Evolutionary conservation across 2,797 vertebrate genomes (phyloP).

Genomic region (Clarias fuscus): DNA sequence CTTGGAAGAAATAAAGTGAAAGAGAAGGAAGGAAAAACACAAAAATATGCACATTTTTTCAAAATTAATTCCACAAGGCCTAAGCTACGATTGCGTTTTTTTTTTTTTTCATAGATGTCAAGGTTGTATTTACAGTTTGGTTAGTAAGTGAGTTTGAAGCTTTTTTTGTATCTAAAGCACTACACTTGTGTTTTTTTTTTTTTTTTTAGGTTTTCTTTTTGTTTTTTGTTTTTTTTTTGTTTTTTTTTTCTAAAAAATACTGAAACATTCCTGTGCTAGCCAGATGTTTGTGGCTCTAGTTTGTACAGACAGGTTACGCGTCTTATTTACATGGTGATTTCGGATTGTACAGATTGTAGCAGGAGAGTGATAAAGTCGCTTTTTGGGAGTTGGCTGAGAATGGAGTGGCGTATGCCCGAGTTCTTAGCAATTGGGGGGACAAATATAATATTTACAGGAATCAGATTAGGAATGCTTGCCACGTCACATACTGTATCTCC

Average conservation of each 20-base stretch:
- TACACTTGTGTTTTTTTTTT: constrained; percentile 43
- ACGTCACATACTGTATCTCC: background rate
- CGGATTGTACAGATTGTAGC: constrained; percentile 30
- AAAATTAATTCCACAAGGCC: constrained; percentile 48
- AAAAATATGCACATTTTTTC: constrained; percentile 59
- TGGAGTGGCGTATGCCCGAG: background rate
- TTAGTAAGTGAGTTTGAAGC: constrained; percentile 57
- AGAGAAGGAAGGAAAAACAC: constrained; percentile 56
- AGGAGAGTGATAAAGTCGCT: constrained; percentile 30
- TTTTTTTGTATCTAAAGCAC: constrained; percentile 51
- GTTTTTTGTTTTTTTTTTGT: constrained; percentile 6
- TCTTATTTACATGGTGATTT: constrained; percentile 56
- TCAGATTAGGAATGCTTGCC: background rate
- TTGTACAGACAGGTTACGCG: constrained; percentile 50
- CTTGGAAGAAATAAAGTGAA: constrained; percentile 51
- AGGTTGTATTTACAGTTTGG: constrained; percentile 60
- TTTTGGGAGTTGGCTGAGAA: background rate
- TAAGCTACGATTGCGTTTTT: constrained; percentile 54
- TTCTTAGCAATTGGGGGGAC: background rate
- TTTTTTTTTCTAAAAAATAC: constrained; percentile 59
- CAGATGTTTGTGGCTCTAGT: constrained; percentile 50
- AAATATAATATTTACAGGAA: constrained; percentile 1
- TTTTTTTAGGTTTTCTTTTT: constrained; percentile 37
- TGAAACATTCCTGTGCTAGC: constrained; percentile 64
- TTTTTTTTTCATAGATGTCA: constrained; percentile 32